Base-by-base conservation (phyloP, 2,113 vertebrate species). In the Mastomys coucha region DNA sequence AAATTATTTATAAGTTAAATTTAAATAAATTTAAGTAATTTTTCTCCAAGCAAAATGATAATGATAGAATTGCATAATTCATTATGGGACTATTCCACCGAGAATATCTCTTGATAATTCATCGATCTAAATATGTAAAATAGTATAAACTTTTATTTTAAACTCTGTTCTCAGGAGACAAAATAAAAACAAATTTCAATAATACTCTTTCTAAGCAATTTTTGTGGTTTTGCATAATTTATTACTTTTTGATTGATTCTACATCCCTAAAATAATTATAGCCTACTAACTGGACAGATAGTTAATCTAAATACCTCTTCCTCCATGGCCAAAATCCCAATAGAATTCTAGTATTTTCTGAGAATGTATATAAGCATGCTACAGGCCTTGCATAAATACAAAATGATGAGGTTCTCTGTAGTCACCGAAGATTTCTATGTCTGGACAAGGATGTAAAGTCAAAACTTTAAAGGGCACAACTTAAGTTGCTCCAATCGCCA, bases 1-100 rank as follows among this genome's bases (percentile, higher is more conserved):
- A 94, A 97, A 95, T 95, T 91, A 97, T 95, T 96, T 93, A 91
- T 95, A 84, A 94, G 84, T 80, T 94, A 93, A 96, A 96, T 96
- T 96, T 96, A 97, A 97, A 96, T 95, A 96, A 92, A 93, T 88
- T 84, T 94, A 92, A 92, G 53, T 80, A 88, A 80, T 90, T 97
- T 96, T 97, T 97, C 93, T 94, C 88, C 42, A 92, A 88, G 91
- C 67, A 95, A 97, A 96, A 95, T 87, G 76, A 70, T 72, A 65
- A 96, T 33, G 77, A 95, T 93, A 92, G 89, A 96, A 95, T 94
- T 82, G 89, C 26, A 77, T 97, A 96, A 95, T 97, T 97, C 91
- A 97, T 96, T 92, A 95, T 56, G 36, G 17, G 95, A 94, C 36
- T 77, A 91, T 92, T 69, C 88, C 95, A 93, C 95, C 86, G 86